phyloP scores from a whole-genome alignment of 2,113 vertebrate genomes.

The Dasypus novemcinctus region DNA sequence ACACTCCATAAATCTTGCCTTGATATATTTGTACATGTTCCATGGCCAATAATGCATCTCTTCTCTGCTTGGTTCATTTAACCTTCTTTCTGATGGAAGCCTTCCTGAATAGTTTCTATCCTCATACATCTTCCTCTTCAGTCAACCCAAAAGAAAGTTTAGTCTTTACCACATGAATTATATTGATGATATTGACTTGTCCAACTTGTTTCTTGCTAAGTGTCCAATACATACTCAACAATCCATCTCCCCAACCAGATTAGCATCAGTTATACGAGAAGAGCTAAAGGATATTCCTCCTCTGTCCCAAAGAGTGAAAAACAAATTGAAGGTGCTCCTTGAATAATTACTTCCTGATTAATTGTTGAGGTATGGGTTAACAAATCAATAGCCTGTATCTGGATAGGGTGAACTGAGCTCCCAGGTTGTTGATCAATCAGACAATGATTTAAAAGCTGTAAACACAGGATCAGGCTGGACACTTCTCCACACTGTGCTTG shows the following conservation, averaged over 20 bases:
- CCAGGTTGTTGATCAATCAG: not conserved
- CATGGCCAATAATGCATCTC: not conserved
- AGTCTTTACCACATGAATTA: not conserved
- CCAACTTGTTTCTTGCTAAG: not conserved
- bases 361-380: not conserved
- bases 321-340: conserved; percentile 6
- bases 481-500: not conserved
- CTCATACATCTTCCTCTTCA: not conserved
- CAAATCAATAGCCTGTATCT: not conserved
- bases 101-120: conserved; percentile 1
- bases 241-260: not conserved
- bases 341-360: conserved; percentile 48
- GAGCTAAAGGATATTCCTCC: not conserved
- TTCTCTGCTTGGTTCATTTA: not conserved
- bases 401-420: not conserved
- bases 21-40: not conserved
- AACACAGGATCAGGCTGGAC: not conserved
- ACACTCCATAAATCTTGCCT: not conserved
- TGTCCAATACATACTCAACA: not conserved
- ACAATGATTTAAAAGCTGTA: not conserved
- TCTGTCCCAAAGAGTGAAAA: not conserved
- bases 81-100: not conserved
- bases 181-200: conserved; percentile 14
- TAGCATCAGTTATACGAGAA: not conserved
- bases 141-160: not conserved